Conservation (phyloP, 2,888 invertebrate species). For the Callosobruchus maculatus region DNA sequence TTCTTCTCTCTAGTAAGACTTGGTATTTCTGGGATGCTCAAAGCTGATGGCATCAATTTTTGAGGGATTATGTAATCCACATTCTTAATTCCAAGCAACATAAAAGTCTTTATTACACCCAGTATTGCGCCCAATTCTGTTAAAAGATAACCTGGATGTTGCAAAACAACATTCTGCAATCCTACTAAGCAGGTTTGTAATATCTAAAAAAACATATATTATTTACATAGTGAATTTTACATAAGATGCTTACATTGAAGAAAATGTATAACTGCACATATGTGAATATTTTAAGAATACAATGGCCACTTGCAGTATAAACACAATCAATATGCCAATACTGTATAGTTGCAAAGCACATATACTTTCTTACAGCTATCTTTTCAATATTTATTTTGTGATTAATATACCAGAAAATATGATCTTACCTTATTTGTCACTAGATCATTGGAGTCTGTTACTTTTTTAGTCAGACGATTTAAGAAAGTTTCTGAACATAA, state of each 20-base stretch:
- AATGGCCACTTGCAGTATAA: too few species aligned
- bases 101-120: conserved; percentile 57
- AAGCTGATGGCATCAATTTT: conserved; percentile 58
- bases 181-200: conserved; percentile 48
- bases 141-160: conserved; percentile 38
- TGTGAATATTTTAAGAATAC: too few species aligned
- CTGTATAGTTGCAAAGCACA: too few species aligned
- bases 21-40: conserved; percentile 54
- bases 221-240: not conserved
- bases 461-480: conserved; percentile 44
- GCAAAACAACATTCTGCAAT: conserved; percentile 41
- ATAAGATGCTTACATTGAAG: not conserved
- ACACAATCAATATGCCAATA: too few species aligned
- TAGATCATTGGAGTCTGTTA: conserved; percentile 49
- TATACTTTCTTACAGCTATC: too few species aligned
- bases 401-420: not conserved
- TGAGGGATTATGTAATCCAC: conserved; percentile 51
- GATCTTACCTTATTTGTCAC: conserved; percentile 52
- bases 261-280: too few species aligned
- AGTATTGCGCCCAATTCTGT: conserved; percentile 53
- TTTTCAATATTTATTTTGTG: not conserved
- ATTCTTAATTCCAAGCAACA: conserved; percentile 53
- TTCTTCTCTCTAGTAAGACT: conserved; percentile 43
- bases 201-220: conserved; percentile 44
- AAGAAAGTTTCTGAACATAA: conserved; percentile 47